Percentiles rank a stretch among this genome's conserved stretches.
These are phyloP conservation scores for Dinocampus coccinellae DNA, from an alignment of 2,888 invertebrate species.

Conservation along the genomic window DNA sequence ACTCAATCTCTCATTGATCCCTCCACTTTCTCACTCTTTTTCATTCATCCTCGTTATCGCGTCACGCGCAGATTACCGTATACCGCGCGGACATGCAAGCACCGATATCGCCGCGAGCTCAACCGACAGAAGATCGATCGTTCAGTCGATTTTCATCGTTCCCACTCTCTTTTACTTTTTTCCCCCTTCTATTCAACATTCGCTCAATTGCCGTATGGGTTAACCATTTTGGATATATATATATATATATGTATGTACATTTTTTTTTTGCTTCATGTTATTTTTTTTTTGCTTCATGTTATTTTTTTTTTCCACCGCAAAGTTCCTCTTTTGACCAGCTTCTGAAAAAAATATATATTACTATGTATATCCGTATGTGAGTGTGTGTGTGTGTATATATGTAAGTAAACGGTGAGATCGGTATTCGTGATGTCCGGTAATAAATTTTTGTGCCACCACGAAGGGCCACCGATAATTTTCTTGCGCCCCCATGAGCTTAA, in stretches of 20 bases:
- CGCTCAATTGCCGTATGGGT: background rate
- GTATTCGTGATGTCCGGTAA: slow-evolving; percentile 39
- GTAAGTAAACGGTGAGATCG: slow-evolving; percentile 29
- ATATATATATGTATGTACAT: slow-evolving; percentile 30
- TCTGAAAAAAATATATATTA: background rate
- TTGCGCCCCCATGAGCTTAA: slow-evolving; percentile 52
- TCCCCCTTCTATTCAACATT: slow-evolving; percentile 30
- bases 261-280: slow-evolving; percentile 33
- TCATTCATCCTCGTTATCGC: slow-evolving; percentile 40
- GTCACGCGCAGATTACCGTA: slow-evolving; percentile 35
- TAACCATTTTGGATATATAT: slow-evolving; percentile 11
- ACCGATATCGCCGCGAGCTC: slow-evolving; percentile 38
- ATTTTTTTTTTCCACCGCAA: slow-evolving; percentile 35
- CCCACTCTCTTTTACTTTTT: slow-evolving; percentile 31
- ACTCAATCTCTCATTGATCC: slow-evolving; percentile 10
- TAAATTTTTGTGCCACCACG: slow-evolving; percentile 40
- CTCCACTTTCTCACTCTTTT: slow-evolving; percentile 3
- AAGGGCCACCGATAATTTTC: slow-evolving; percentile 55
- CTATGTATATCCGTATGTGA: slow-evolving; percentile 34
- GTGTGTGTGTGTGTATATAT: slow-evolving; percentile 38
- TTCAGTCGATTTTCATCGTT: slow-evolving; percentile 21
- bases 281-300: slow-evolving; percentile 34
- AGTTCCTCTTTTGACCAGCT: background rate
- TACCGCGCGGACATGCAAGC: slow-evolving; percentile 25
- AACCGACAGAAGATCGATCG: slow-evolving; percentile 41